Evolutionary conservation across 1,140 invertebrate genomes (phyloP).

Genomic region (Thaumetopoea pityocampa): DNA sequence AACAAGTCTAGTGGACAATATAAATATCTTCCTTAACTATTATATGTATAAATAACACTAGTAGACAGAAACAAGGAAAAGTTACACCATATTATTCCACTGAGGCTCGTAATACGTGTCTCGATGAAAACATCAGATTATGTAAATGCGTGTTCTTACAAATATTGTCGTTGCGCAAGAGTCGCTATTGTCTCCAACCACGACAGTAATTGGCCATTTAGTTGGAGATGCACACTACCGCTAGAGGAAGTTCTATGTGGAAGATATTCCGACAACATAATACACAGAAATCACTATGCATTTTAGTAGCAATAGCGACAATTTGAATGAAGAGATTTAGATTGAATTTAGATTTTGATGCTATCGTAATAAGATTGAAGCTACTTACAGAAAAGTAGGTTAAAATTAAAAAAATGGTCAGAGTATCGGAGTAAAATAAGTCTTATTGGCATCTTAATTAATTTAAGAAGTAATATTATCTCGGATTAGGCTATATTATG

Average conservation of each 20-base stretch:
- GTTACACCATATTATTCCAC: slow-evolving; percentile 3
- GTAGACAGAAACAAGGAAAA: slow-evolving; percentile 1
- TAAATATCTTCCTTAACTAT: too few species aligned
- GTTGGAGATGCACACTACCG: neutral
- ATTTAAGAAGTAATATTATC: too few species aligned
- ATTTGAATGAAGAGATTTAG: too few species aligned
- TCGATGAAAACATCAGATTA: slow-evolving; percentile 14
- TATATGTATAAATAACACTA: neutral
- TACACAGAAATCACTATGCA: neutral
- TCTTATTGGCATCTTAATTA: too few species aligned
- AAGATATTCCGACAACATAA: neutral
- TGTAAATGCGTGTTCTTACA: slow-evolving; percentile 12
- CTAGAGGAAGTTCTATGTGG: neutral
- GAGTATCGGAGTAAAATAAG: too few species aligned
- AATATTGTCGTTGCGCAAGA: slow-evolving; percentile 8
- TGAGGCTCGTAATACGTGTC: neutral
- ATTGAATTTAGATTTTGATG: too few species aligned
- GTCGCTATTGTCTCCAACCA: slow-evolving; percentile 3
- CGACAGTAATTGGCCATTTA: slow-evolving; percentile 11
- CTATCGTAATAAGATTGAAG: too few species aligned
- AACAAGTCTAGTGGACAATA: too few species aligned
- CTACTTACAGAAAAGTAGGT: too few species aligned
- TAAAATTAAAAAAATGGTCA: too few species aligned
- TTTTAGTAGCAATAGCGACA: too few species aligned
- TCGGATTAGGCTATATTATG: too few species aligned